phyloP scores from a whole-genome alignment of 2,113 vertebrate species.

The Antidorcas marsupialis region DNA sequence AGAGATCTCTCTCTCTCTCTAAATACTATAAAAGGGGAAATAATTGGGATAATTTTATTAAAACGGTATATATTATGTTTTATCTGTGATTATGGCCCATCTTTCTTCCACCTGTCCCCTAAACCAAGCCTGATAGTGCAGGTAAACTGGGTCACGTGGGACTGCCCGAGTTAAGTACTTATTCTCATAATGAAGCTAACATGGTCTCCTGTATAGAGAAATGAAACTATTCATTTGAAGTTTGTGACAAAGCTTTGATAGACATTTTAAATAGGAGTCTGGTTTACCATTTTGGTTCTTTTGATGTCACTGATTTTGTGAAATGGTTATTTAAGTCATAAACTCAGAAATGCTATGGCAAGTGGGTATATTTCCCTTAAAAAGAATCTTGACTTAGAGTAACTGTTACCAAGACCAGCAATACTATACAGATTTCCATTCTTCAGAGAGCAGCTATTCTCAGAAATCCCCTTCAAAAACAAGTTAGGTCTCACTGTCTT shows the following conservation, averaged over 20 bases:
- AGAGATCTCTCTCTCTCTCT: not conserved
- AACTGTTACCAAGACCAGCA: not conserved
- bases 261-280: constrained; percentile 11
- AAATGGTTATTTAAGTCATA: not conserved
- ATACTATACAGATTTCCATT: not conserved
- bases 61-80: not conserved
- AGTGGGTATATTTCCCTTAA: not conserved
- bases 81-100: not conserved
- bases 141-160: not conserved
- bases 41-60: not conserved
- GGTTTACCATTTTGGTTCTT: not conserved
- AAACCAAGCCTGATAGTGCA: not conserved
- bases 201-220: not conserved
- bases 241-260: not conserved
- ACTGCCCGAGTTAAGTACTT: not conserved
- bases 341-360: not conserved
- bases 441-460: not conserved
- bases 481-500: not conserved
- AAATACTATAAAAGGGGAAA: not conserved
- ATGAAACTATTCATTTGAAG: not conserved
- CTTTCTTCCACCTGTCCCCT: not conserved
- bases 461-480: not conserved
- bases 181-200: not conserved
- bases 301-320: not conserved
- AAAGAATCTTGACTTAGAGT: not conserved